These are phyloP conservation scores for Cydia pomonella DNA, from an alignment of 1,140 invertebrate species.

Conservation along the genomic window DNA sequence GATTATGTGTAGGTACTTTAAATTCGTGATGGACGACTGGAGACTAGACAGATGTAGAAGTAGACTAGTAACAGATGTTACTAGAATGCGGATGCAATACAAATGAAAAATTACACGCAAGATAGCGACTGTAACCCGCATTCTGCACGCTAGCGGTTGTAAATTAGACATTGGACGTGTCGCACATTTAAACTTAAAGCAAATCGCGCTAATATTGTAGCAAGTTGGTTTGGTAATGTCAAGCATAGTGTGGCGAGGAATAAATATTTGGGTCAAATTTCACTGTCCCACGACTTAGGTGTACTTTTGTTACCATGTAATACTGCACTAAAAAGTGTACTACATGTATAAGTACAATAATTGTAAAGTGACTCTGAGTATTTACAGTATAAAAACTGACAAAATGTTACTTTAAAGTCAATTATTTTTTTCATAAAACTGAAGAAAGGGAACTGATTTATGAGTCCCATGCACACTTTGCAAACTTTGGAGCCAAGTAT, in stretches of 20 bases:
- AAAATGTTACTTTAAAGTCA: too few species aligned
- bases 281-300: too few species aligned
- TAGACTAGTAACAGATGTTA: slow-evolving; percentile 2
- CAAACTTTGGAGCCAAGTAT: too few species aligned
- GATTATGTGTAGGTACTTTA: background rate
- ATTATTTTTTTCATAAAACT: too few species aligned
- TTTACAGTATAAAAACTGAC: too few species aligned
- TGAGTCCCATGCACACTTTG: too few species aligned
- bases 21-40: background rate
- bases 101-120: slow-evolving; percentile 7
- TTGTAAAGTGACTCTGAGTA: too few species aligned
- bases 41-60: background rate
- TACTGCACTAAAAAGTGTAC: too few species aligned
- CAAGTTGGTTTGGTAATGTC: background rate
- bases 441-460: too few species aligned
- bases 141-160: background rate
- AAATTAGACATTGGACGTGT: background rate
- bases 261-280: too few species aligned
- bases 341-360: too few species aligned
- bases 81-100: background rate
- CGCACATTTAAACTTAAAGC: background rate
- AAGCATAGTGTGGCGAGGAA: background rate
- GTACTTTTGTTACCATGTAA: too few species aligned
- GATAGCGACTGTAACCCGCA: background rate
- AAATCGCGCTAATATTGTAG: background rate